A percentile compares a stretch with the other conserved stretches of the same genome.
Evolutionary conservation across 2,113 vertebrate species (phyloP).

Genomic region (Aldabrachelys gigantea): DNA sequence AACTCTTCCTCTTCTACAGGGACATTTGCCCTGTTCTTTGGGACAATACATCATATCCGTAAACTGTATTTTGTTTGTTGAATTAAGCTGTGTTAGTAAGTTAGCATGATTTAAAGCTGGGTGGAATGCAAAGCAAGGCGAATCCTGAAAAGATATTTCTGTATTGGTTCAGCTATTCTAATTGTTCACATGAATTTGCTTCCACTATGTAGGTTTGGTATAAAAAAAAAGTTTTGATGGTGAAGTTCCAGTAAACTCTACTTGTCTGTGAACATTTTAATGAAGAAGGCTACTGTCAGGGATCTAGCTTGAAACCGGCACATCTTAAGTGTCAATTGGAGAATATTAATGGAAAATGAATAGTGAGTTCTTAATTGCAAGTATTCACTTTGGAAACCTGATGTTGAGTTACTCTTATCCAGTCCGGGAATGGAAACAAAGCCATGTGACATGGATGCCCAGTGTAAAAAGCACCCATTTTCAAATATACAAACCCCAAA

Average conservation of each 20-base stretch:
- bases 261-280: neutral
- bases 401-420: constrained; percentile 59
- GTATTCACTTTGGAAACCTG: constrained; percentile 68
- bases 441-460: neutral
- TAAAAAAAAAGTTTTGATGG: constrained; percentile 43
- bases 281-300: constrained; percentile 49
- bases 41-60: constrained; percentile 31
- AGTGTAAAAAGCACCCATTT: neutral
- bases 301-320: constrained; percentile 66
- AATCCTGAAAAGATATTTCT: neutral
- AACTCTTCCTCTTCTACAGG: neutral
- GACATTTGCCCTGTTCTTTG: constrained; percentile 50
- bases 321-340: constrained; percentile 64
- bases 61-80: constrained; percentile 58
- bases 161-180: constrained; percentile 28
- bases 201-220: neutral
- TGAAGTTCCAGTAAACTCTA: constrained; percentile 70
- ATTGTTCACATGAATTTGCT: constrained; percentile 58
- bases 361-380: constrained; percentile 56
- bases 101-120: constrained; percentile 60
- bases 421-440: neutral
- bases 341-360: constrained; percentile 55
- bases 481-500: neutral
- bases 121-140: constrained; percentile 48
- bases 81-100: constrained; percentile 43